Evolutionary conservation across 2,888 invertebrate species (phyloP).

Genomic region (Meganola albula): DNA sequence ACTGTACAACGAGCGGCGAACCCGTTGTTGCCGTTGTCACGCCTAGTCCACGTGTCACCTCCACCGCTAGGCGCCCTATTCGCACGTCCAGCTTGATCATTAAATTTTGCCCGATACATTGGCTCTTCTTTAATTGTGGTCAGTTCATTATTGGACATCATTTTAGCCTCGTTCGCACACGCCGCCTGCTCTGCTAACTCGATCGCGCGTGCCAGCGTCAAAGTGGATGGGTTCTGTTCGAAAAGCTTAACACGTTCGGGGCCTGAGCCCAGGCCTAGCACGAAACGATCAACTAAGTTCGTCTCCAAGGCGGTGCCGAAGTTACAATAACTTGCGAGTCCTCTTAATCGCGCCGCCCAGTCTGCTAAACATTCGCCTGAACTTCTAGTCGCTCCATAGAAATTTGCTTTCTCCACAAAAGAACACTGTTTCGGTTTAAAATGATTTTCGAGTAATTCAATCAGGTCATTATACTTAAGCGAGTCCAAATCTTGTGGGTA

Average conservation of each 20-base stretch:
- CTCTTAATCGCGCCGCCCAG: slow-evolving; percentile 1
- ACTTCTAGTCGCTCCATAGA: not conserved
- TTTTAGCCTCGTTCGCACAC: not conserved
- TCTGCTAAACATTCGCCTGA: not conserved
- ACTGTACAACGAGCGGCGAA: not conserved
- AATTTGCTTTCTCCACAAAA: not conserved
- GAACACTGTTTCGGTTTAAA: not conserved
- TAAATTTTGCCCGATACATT: not conserved
- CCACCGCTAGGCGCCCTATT: not conserved
- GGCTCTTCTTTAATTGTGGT: not conserved
- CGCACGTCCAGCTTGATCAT: not conserved
- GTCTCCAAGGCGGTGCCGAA: slow-evolving; percentile 18
- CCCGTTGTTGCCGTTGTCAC: too few species aligned
- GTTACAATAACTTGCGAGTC: slow-evolving; percentile 11
- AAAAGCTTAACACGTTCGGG: not conserved
- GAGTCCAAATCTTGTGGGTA: not conserved
- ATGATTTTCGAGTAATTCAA: not conserved
- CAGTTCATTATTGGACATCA: not conserved
- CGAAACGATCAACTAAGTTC: slow-evolving; percentile 11
- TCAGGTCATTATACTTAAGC: not conserved
- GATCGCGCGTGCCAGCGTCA: not conserved
- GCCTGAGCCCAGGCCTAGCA: not conserved
- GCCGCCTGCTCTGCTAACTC: not conserved
- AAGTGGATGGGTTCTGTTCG: not conserved
- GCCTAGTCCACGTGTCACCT: too few species aligned